phyloP scores from a whole-genome alignment of 1,140 invertebrate genomes.

The Drosophila subobscura region DNA sequence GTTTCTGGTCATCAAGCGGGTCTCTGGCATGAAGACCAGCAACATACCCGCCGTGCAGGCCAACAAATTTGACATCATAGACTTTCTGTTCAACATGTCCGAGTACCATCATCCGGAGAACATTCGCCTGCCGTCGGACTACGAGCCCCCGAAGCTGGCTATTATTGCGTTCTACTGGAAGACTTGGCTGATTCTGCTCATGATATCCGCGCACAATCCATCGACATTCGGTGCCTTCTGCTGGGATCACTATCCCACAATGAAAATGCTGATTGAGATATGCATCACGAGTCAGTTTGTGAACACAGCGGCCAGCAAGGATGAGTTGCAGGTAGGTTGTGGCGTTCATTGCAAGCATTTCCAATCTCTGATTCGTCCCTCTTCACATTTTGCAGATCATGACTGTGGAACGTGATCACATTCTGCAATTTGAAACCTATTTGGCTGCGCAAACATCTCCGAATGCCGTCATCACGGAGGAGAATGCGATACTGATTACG shows the following conservation, averaged over 20 bases:
- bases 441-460: conserved; percentile 93
- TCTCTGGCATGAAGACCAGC: conserved; percentile 89
- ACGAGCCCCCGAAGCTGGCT: conserved; percentile 94
- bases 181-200: conserved; percentile 94
- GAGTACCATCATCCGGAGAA: conserved; percentile 97
- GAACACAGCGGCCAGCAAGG: conserved; percentile 60
- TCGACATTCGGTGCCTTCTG: conserved; percentile 92
- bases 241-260: conserved; percentile 96
- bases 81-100: conserved; percentile 94
- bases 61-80: conserved; percentile 93
- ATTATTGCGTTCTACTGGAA: conserved; percentile 97
- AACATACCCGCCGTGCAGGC: conserved; percentile 88
- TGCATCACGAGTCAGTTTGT: conserved; percentile 93
- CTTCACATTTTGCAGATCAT: conserved; percentile 85
- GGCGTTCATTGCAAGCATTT: conserved; percentile 20
- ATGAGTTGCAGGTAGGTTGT: conserved; percentile 71
- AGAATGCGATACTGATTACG: conserved; percentile 92
- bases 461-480: conserved; percentile 94
- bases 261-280: conserved; percentile 97
- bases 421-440: conserved; percentile 96
- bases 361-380: neutral
- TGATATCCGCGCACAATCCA: conserved; percentile 96
- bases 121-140: conserved; percentile 92
- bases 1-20: conserved; percentile 93
- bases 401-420: conserved; percentile 90